Conservation (phyloP, 92 coral and sea anemone species). For the Pocillopora grandis region DNA sequence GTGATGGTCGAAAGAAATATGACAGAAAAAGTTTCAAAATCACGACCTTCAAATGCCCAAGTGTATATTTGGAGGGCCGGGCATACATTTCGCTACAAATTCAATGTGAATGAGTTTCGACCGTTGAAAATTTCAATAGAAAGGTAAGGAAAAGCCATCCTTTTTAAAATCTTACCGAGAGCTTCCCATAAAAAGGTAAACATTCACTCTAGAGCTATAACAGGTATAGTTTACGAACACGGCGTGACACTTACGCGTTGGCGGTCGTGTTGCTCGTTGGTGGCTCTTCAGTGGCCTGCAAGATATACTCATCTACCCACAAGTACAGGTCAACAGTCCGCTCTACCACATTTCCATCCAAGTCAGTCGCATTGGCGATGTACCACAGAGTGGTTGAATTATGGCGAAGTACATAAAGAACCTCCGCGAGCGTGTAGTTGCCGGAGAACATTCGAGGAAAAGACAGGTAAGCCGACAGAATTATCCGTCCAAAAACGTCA, state of each 20-base stretch:
- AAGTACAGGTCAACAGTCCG: conserved; percentile 16
- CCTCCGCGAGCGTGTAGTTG: conserved; percentile 18
- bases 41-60: no score
- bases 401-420: neutral
- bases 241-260: conserved; percentile 11
- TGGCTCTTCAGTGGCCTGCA: neutral
- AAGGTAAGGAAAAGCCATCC: no score
- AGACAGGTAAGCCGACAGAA: neutral
- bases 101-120: no score
- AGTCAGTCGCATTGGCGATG: conserved; percentile 20
- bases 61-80: no score
- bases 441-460: conserved; percentile 4
- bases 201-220: no score
- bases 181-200: no score
- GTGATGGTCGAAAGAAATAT: no score
- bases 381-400: neutral
- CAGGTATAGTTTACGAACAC: no score
- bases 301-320: neutral
- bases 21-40: no score
- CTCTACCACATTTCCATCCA: neutral
- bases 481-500: conserved; percentile 13
- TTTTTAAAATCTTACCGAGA: no score
- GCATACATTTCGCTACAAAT: no score
- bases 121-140: no score
- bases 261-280: neutral